These are phyloP conservation scores for Acromyrmex echinatior DNA, from an alignment of 1,140 invertebrate genomes.

Conservation along the genomic window DNA sequence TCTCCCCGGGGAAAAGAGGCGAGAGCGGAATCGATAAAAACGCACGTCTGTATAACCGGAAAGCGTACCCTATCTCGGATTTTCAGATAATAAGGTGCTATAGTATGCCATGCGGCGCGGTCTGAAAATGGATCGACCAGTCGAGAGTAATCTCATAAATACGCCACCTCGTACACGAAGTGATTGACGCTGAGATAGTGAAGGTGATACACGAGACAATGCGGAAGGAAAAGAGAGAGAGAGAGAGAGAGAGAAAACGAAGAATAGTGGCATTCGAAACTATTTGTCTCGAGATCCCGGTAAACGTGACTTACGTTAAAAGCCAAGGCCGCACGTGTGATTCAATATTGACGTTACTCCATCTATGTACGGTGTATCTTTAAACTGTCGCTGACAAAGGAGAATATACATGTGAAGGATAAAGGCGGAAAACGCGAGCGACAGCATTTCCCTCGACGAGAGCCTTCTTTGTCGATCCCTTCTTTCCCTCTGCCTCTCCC, in stretches of 20 bases:
- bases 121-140: constrained; percentile 69
- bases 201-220: background rate
- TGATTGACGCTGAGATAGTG: constrained; percentile 48
- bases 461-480: constrained; percentile 36
- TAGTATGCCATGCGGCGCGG: constrained; percentile 57
- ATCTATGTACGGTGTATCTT: constrained; percentile 32
- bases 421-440: constrained; percentile 27
- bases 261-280: constrained; percentile 48
- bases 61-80: constrained; percentile 61
- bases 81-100: constrained; percentile 73
- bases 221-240: too few relatives aligned
- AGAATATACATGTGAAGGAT: constrained; percentile 51
- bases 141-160: constrained; percentile 73
- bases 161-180: constrained; percentile 15
- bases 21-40: constrained; percentile 31
- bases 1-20: background rate
- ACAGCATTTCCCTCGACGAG: constrained; percentile 14
- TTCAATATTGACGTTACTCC: constrained; percentile 52
- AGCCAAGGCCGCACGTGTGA: constrained; percentile 21
- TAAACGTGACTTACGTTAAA: constrained; percentile 58
- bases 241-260: background rate
- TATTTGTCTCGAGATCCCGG: constrained; percentile 46
- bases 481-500: background rate
- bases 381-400: constrained; percentile 59
- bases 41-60: constrained; percentile 56